phyloP scores from a whole-genome alignment of 2,113 vertebrate species.

The Pycnonotus jocosus region DNA sequence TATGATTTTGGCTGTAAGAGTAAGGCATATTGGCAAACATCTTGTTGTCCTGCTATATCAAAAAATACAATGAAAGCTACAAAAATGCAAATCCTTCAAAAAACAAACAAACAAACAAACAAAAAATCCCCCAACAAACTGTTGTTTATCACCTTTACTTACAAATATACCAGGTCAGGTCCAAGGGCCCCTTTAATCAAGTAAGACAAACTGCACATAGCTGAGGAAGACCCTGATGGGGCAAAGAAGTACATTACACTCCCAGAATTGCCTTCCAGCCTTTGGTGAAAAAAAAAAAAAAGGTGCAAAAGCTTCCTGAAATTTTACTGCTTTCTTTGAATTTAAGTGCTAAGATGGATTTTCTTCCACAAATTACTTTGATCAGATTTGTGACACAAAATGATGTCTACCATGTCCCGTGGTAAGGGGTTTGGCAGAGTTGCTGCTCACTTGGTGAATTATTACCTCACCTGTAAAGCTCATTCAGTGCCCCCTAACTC shows the following conservation, averaged over 20 bases:
- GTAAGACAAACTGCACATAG: not conserved
- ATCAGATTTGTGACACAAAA: not conserved
- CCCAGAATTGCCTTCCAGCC: not conserved
- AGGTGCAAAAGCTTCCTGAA: not conserved
- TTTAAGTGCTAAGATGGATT: not conserved
- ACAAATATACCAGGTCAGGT: not conserved
- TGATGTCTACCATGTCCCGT: not conserved
- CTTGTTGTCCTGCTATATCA: not conserved
- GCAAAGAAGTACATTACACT: not conserved
- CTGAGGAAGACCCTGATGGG: not conserved
- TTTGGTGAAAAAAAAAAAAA: too few species aligned
- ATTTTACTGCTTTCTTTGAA: not conserved
- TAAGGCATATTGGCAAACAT: not conserved
- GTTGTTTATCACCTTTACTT: not conserved
- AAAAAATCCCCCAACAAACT: too few species aligned
- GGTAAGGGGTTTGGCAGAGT: not conserved
- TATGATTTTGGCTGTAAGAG: not conserved
- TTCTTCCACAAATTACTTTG: not conserved
- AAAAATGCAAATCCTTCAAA: not conserved
- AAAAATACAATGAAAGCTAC: not conserved
- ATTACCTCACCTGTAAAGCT: not conserved
- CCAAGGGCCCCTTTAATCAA: not conserved
- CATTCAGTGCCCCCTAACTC: not conserved
- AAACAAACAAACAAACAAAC: not conserved
- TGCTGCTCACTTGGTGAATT: not conserved